Evolutionary conservation across 2,888 invertebrate genomes (phyloP), one percentile per base, ranked within the genome.

Genomic region (Cephus rjabovi): DNA sequence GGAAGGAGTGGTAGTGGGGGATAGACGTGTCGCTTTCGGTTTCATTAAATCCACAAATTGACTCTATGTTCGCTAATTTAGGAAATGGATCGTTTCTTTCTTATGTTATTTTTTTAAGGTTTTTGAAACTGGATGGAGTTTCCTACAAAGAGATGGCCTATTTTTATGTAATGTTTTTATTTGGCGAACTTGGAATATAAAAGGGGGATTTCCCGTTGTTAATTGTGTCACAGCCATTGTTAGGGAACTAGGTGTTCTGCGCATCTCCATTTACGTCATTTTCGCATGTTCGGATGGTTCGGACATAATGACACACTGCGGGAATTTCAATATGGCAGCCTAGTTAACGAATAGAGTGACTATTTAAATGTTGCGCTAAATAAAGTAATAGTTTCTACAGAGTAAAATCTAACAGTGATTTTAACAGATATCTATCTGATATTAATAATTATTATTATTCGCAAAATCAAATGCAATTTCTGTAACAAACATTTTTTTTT

Each of bases 11-110:
- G 35, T 11, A 34, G 74, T 69, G n/a, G 76, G 71, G n/a, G 30
- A 35, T 15, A 31, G 71, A 76, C 30, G 70, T 73, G 73, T 78
- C 78, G 73, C 56, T 76, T 68, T 71, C 71, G 15, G 31, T 71
- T 71, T 71, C 71, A 71, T 71, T 34, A 34, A 71, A 71, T 71
- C 31, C 71, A 56, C 56, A 23, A 23, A 56, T 56, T 56, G 23
- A 23, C 56, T 56, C 23, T 56, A 56, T 56, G 56, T 23, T 56
- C 23, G 56, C 56, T 56, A 56, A 56, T 56, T 56, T 23, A 23
- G 23, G 56, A 56, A 23, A 56, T 56, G 9, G 56, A 40, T 40
- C 40, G 15, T 40, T 40, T 40, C 6, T 23, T 56, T 56, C 23
- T 1, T 56, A 15, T 23, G 40, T 4, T 40, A 15, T 23, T 40